phyloP scores from a whole-genome alignment of 2,888 invertebrate genomes.

The Oscheius sp. region DNA sequence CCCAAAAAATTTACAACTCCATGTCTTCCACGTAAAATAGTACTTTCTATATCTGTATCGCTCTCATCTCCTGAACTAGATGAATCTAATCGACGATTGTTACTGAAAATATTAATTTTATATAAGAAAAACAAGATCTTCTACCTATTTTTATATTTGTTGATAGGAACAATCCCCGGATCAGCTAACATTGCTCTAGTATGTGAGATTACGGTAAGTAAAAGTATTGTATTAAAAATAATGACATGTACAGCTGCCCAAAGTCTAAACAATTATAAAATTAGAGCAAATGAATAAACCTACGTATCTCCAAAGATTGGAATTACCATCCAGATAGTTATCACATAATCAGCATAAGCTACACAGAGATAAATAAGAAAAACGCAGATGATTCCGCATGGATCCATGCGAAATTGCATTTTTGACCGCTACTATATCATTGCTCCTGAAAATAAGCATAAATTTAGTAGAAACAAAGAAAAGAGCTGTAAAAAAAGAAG shows the following conservation, averaged over 20 bases:
- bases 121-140: not conserved
- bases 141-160: conserved; percentile 75
- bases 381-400: conserved; percentile 86
- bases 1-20: conserved; percentile 26
- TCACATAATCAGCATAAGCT: conserved; percentile 88
- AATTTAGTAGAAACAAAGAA: not conserved
- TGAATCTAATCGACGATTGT: conserved; percentile 12
- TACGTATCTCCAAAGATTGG: conserved; percentile 86
- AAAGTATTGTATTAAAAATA: conserved; percentile 82
- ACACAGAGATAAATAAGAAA: conserved; percentile 84
- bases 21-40: conserved; percentile 34
- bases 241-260: conserved; percentile 87
- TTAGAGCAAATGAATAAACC: conserved; percentile 26
- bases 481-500: not conserved
- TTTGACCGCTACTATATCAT: not conserved
- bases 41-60: conserved; percentile 50
- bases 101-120: not conserved
- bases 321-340: conserved; percentile 85
- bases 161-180: conserved; percentile 86
- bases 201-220: conserved; percentile 84
- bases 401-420: conserved; percentile 77
- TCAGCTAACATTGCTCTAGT: conserved; percentile 88
- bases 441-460: too few species aligned
- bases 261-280: conserved; percentile 42
- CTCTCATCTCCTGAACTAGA: conserved; percentile 46